A percentile compares a stretch with the other conserved stretches of the same genome.
These are phyloP conservation scores for Cantharis rufa DNA, from an alignment of 2,888 invertebrate genomes.

Conservation along the genomic window DNA sequence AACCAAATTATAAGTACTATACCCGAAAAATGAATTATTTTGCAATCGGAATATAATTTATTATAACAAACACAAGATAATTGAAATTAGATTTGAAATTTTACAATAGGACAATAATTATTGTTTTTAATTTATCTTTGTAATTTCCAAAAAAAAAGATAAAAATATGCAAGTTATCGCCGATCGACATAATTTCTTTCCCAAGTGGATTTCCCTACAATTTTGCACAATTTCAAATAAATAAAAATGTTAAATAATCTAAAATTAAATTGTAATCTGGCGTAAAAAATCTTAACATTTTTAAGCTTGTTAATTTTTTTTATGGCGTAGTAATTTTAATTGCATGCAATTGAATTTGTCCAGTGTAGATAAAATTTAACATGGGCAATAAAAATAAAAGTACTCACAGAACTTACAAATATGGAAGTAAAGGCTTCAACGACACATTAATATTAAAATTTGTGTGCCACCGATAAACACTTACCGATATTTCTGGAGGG, in stretches of 20 bases:
- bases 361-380: neutral
- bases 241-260: neutral
- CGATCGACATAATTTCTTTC: neutral
- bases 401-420: neutral
- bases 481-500: conserved; percentile 31
- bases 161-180: neutral
- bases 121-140: neutral
- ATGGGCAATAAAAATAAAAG: neutral
- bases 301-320: neutral
- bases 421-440: neutral
- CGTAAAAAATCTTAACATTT: neutral
- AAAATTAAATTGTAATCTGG: neutral
- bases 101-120: neutral
- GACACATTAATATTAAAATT: neutral
- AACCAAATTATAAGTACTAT: too few relatives aligned
- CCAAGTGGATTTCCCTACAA: neutral
- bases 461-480: conserved; percentile 4
- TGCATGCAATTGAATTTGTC: neutral
- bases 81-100: neutral
- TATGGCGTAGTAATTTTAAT: neutral
- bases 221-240: neutral
- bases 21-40: too few relatives aligned
- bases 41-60: too few relatives aligned
- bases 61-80: neutral
- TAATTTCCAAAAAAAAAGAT: neutral